Conservation (phyloP, 1,140 invertebrate species). For the Zaprionus tsacasi region DNA sequence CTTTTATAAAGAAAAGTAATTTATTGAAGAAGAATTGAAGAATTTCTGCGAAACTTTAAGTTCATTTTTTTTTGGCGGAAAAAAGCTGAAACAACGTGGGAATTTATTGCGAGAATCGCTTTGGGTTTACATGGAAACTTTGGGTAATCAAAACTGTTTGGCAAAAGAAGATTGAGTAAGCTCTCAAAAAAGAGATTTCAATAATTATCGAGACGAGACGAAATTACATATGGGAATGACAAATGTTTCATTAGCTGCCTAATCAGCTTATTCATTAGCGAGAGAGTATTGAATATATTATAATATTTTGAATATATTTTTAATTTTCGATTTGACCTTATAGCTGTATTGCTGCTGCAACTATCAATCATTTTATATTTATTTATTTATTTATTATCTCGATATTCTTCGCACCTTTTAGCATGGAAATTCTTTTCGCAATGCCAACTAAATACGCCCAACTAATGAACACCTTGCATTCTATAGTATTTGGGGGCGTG, state of each 20-base stretch:
- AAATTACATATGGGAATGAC: slow-evolving; percentile 10
- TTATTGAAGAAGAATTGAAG: slow-evolving; percentile 22
- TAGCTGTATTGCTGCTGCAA: slow-evolving; percentile 23
- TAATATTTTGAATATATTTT: slow-evolving; percentile 6
- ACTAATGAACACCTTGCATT: slow-evolving; percentile 48
- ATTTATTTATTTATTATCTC: neutral
- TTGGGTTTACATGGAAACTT: slow-evolving; percentile 4
- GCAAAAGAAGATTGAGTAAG: no score
- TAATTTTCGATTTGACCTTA: neutral
- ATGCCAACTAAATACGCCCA: slow-evolving; percentile 31
- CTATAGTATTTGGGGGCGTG: slow-evolving; percentile 66
- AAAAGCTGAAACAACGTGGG: slow-evolving; percentile 1
- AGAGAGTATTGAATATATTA: slow-evolving; percentile 5
- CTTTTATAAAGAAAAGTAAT: slow-evolving; percentile 10
- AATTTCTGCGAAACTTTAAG: slow-evolving; percentile 12
- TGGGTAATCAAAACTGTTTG: slow-evolving; percentile 14
- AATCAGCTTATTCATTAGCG: slow-evolving; percentile 19
- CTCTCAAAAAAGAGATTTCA: neutral
- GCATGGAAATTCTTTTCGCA: slow-evolving; percentile 11
- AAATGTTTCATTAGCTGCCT: slow-evolving; percentile 27
- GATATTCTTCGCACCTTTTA: slow-evolving; percentile 30
- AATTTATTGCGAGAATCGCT: slow-evolving; percentile 3
- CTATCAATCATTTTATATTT: slow-evolving; percentile 27
- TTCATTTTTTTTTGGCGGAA: slow-evolving; percentile 4
- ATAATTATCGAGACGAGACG: neutral